Conservation (phyloP, 2,888 invertebrate species). For the Lochmaea capreae region DNA sequence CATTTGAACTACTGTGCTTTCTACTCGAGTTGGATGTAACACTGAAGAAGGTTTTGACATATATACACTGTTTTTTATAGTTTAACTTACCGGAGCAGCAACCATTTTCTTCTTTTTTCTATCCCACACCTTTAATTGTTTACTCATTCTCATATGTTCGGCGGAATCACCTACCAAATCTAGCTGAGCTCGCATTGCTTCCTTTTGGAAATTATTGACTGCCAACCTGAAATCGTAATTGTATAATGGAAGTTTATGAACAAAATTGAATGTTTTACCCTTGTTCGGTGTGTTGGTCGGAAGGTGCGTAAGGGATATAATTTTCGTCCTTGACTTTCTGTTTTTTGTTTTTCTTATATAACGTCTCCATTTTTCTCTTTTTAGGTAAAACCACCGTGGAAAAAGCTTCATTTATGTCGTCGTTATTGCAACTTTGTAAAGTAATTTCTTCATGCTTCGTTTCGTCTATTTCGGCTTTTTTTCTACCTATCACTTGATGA, state of each 20-base stretch:
- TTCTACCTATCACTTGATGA: conserved; percentile 63
- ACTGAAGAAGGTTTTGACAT: too few species aligned
- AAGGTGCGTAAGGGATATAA: conserved; percentile 87
- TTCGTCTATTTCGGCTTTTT: conserved; percentile 56
- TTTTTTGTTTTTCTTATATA: conserved; percentile 72
- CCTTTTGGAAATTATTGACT: conserved; percentile 82
- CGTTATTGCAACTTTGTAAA: conserved; percentile 65
- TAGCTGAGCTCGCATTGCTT: conserved; percentile 82
- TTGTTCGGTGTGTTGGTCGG: conserved; percentile 86
- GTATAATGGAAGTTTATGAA: not conserved
- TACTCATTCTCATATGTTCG: conserved; percentile 71
- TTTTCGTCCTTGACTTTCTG: conserved; percentile 78
- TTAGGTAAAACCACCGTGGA: conserved; percentile 69
- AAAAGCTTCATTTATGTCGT: conserved; percentile 71
- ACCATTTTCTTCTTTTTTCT: conserved; percentile 97
- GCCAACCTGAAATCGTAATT: conserved; percentile 70
- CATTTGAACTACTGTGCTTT: too few species aligned
- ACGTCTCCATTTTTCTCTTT: conserved; percentile 69
- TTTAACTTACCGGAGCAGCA: conserved; percentile 70
- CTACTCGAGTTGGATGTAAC: too few species aligned
- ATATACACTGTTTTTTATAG: too few species aligned
- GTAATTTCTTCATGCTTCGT: conserved; percentile 49
- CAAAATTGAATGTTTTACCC: conserved; percentile 68
- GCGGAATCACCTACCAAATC: conserved; percentile 88
- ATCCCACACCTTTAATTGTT: conserved; percentile 87